Evolutionary conservation across 2,113 vertebrate genomes (phyloP).

Genomic region (Apteryx mantelli): DNA sequence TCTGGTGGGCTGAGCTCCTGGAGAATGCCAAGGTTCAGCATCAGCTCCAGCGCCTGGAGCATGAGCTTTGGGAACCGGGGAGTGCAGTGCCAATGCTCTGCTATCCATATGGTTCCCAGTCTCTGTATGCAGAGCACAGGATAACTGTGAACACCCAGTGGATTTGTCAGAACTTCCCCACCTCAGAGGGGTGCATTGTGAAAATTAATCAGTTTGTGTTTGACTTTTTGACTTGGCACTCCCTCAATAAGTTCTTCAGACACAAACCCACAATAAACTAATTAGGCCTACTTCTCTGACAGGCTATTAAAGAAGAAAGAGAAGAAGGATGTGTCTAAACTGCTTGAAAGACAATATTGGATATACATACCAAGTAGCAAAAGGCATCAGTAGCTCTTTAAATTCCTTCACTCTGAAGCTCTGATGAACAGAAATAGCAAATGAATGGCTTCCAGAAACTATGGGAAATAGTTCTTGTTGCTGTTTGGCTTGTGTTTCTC

Average conservation of each 20-base stretch:
- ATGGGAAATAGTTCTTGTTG: conserved; percentile 57
- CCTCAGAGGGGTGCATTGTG: conserved; percentile 71
- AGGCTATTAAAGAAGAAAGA: conserved; percentile 65
- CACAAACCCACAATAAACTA: conserved; percentile 68
- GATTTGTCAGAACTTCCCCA: conserved; percentile 71
- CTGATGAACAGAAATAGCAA: conserved; percentile 73
- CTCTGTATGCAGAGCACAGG: neutral
- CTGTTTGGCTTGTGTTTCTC: conserved; percentile 66
- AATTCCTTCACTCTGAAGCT: conserved; percentile 58
- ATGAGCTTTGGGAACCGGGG: neutral
- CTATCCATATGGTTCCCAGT: conserved; percentile 50
- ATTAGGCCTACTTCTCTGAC: conserved; percentile 61
- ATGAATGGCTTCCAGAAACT: conserved; percentile 76
- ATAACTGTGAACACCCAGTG: conserved; percentile 64
- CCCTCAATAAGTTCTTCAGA: conserved; percentile 55
- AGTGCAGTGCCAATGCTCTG: neutral
- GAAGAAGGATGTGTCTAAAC: conserved; percentile 51
- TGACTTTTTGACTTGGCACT: conserved; percentile 57
- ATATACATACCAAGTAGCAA: conserved; percentile 65
- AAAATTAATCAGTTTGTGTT: conserved; percentile 76
- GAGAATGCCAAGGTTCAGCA: fast-evolving
- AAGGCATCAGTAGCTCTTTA: conserved; percentile 74
- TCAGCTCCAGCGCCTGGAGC: fast-evolving
- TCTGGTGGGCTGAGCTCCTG: neutral
- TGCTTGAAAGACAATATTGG: conserved; percentile 63